Evolutionary conservation across 2,113 vertebrate genomes (phyloP).

Genomic region (Polypterus bichir): DNA sequence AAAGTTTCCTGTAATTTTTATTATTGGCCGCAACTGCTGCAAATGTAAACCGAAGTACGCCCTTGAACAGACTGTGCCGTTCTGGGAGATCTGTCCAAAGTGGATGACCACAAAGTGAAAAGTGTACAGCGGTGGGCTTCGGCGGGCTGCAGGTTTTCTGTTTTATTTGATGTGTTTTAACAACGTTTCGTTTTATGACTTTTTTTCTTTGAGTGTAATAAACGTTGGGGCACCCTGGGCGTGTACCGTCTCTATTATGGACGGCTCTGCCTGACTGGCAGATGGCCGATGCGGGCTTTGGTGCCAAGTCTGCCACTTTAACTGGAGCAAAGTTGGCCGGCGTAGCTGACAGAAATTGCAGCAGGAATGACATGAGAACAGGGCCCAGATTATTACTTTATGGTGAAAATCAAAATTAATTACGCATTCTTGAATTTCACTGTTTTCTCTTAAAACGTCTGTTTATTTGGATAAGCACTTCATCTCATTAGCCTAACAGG

Average conservation of each 20-base stretch:
- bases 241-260: neutral
- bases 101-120: neutral
- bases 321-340: conserved; percentile 33
- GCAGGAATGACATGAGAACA: conserved; percentile 36
- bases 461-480: neutral
- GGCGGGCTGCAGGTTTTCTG: neutral
- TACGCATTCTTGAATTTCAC: conserved; percentile 46
- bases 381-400: conserved; percentile 29
- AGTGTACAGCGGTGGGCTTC: neutral
- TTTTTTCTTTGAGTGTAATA: neutral
- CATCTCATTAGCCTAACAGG: neutral
- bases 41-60: no score
- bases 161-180: neutral
- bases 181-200: neutral
- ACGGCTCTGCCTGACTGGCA: conserved; percentile 25
- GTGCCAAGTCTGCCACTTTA: conserved; percentile 32
- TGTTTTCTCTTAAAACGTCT: conserved; percentile 43
- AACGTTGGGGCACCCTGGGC: neutral
- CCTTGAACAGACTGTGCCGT: no score
- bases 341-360: conserved; percentile 36
- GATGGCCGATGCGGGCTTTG: conserved; percentile 5
- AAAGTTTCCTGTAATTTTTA: no score
- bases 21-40: no score
- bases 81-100: neutral
- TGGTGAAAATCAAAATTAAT: conserved; percentile 50